phyloP scores from a whole-genome alignment of 1,140 invertebrate species.

The Magallana ariakensis region DNA sequence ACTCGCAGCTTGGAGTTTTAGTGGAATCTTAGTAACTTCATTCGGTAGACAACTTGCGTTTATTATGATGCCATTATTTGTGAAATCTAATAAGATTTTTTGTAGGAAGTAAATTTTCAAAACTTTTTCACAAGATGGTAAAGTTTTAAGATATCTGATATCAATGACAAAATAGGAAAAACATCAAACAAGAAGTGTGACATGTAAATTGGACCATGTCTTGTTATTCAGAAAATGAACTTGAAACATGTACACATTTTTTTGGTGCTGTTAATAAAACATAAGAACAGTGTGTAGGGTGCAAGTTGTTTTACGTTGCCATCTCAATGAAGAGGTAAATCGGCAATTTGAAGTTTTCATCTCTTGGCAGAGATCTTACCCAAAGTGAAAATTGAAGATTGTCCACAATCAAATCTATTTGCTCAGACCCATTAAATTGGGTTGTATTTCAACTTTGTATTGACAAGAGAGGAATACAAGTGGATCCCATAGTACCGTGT shows the following conservation, averaged over 20 bases:
- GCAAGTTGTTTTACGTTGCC: neutral
- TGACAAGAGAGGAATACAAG: constrained; percentile 7
- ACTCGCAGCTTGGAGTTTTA: neutral
- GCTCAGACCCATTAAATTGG: constrained; percentile 23
- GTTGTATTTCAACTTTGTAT: constrained; percentile 37
- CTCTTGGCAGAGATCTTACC: constrained; percentile 30
- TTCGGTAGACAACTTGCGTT: neutral
- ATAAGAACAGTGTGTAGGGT: neutral
- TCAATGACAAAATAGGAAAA: too few species aligned
- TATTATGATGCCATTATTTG: neutral
- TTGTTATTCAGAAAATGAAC: neutral
- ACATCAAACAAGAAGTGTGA: neutral
- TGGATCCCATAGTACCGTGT: constrained; percentile 4
- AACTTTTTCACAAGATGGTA: too few species aligned
- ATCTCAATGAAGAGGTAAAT: constrained; percentile 6
- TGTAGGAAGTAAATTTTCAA: neutral
- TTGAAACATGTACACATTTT: too few species aligned
- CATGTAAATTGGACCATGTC: neutral
- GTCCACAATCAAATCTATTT: constrained; percentile 34
- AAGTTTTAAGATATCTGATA: too few species aligned
- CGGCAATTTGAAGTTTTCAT: constrained; percentile 19
- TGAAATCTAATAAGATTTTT: neutral
- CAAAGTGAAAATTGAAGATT: constrained; percentile 15
- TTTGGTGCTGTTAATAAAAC: neutral
- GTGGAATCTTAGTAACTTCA: neutral